phyloP scores from a whole-genome alignment of 2,113 vertebrate genomes.

The Gulo gulo region DNA sequence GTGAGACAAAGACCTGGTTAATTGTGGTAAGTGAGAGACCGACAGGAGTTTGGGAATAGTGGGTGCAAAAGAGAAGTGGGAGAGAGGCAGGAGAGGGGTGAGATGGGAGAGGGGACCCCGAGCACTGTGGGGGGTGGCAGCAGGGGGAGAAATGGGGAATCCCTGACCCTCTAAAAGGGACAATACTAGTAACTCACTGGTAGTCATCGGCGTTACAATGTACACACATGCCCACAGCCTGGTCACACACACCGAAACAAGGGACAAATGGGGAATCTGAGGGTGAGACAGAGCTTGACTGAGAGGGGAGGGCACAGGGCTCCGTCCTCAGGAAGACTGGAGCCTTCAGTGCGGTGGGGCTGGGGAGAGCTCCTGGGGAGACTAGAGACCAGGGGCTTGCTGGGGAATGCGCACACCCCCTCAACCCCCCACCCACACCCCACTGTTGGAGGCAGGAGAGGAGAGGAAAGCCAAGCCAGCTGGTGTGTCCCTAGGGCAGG shows the following conservation, averaged over 20 bases:
- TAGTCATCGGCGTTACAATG: rapidly evolving
- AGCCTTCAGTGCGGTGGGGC: rapidly evolving
- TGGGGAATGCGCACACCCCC: not conserved
- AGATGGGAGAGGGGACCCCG: rapidly evolving
- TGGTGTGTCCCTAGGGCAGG: not conserved
- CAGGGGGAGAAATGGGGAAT: not conserved
- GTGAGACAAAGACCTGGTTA: not conserved
- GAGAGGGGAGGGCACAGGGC: not conserved
- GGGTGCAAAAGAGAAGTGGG: not conserved
- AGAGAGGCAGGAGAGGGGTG: too few relatives aligned
- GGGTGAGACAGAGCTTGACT: rapidly evolving
- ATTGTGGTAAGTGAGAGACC: rapidly evolving
- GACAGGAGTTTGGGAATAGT: rapidly evolving
- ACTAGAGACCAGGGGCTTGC: not conserved
- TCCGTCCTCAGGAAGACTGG: not conserved
- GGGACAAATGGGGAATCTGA: not conserved
- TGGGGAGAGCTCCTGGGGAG: not conserved
- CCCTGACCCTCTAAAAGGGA: not conserved
- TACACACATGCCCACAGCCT: rapidly evolving
- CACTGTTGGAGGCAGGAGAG: not conserved
- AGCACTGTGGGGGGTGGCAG: rapidly evolving
- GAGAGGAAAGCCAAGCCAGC: not conserved
- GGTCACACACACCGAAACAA: too few relatives aligned
- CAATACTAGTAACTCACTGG: rapidly evolving
- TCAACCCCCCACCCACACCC: rapidly evolving